Percentiles rank a stretch among this genome's conserved stretches.
phyloP scores from a whole-genome alignment of 2,797 vertebrate genomes.

The Gambusia yucatana region DNA sequence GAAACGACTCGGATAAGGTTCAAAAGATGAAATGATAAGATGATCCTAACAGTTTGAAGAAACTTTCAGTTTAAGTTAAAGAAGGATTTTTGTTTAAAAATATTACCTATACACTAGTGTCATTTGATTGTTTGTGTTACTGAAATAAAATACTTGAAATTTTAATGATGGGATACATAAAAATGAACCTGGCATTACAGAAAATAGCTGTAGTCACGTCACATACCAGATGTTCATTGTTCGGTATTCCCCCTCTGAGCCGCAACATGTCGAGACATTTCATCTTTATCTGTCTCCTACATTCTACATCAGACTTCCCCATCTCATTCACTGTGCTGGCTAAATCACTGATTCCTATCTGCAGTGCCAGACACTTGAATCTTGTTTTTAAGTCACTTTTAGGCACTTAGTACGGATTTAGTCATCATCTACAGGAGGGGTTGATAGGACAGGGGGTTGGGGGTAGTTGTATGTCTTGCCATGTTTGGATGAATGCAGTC shows the following conservation, averaged over 20 bases:
- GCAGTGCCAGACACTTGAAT: slow-evolving; percentile 18
- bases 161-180: background rate
- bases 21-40: slow-evolving; percentile 4
- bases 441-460: no score
- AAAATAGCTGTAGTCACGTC: slow-evolving; percentile 14
- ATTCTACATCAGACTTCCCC: slow-evolving; percentile 33
- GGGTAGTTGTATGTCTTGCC: background rate
- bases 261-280: slow-evolving; percentile 60
- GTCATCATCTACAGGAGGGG: background rate
- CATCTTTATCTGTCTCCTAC: slow-evolving; percentile 47
- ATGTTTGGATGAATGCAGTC: background rate
- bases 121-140: background rate
- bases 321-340: slow-evolving; percentile 38
- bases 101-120: background rate
- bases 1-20: slow-evolving; percentile 4
- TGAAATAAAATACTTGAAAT: background rate
- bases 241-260: slow-evolving; percentile 15
- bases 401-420: slow-evolving; percentile 31
- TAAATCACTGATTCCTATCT: slow-evolving; percentile 57
- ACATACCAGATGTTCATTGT: slow-evolving; percentile 22
- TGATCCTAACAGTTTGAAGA: background rate
- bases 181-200: background rate
- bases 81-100: background rate
- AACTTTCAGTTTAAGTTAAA: background rate
- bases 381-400: slow-evolving; percentile 27